Percentiles rank a stretch among this genome's conserved stretches.
Conservation (phyloP, 2,113 vertebrate species). For the Amphiprion ocellaris region DNA sequence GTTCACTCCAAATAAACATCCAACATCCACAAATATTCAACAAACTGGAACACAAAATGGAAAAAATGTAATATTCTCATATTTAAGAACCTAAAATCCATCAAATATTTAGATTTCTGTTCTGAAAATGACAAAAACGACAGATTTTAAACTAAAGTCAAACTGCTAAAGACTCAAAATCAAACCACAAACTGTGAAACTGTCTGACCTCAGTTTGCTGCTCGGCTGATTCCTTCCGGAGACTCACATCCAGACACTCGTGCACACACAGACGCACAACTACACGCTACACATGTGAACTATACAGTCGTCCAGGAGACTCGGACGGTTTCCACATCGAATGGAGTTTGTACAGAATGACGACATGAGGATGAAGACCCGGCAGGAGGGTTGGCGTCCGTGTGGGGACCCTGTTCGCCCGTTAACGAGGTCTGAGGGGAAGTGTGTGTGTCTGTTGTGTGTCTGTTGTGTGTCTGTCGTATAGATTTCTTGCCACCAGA, state of each 20-base stretch:
- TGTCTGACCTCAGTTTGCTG: no score
- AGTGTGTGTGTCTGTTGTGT: slow-evolving; percentile 28
- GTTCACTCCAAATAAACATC: no score
- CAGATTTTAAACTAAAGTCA: no score
- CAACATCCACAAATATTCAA: no score
- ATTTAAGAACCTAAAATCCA: no score
- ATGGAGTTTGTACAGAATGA: slow-evolving; percentile 72
- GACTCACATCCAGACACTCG: slow-evolving; percentile 7
- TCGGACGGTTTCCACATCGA: slow-evolving; percentile 59
- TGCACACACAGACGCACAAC: slow-evolving; percentile 29
- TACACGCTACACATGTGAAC: slow-evolving; percentile 53
- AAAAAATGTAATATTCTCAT: no score
- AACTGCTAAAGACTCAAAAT: no score
- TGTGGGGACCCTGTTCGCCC: slow-evolving; percentile 72
- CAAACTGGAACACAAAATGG: no score
- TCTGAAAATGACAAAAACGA: no score
- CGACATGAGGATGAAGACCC: slow-evolving; percentile 56
- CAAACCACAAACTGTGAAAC: no score
- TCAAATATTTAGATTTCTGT: no score
- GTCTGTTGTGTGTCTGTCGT: slow-evolving; percentile 45
- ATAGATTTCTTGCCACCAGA: slow-evolving; percentile 46
- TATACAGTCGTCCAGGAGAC: slow-evolving; percentile 57
- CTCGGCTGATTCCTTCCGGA: neutral
- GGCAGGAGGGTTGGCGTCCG: slow-evolving; percentile 54
- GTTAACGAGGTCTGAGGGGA: slow-evolving; percentile 61